Conservation (phyloP, 2,797 vertebrate species). For the Synaphobranchus kaupii region DNA sequence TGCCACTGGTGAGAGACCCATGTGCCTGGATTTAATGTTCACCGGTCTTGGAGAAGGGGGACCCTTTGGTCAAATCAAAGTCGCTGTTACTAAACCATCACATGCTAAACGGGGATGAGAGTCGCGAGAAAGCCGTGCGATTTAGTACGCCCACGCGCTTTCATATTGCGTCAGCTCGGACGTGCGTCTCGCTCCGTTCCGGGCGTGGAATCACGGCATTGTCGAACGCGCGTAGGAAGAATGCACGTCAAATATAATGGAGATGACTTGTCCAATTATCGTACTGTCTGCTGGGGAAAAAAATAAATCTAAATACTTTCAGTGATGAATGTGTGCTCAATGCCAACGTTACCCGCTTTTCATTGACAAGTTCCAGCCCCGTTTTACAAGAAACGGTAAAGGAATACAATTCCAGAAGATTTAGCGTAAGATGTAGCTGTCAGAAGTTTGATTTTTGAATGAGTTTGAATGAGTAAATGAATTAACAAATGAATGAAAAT, state of each 20-base stretch:
- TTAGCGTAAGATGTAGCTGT: not conserved
- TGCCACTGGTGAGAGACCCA: not conserved
- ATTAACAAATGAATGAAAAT: not conserved
- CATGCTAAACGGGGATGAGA: not conserved
- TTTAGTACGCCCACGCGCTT: not conserved
- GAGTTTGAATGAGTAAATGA: no score
- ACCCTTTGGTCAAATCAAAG: not conserved
- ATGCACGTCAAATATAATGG: not conserved
- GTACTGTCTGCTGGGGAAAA: not conserved
- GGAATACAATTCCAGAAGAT: not conserved
- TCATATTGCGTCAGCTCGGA: not conserved
- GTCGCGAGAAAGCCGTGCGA: not conserved
- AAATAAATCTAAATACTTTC: not conserved
- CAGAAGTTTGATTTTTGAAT: not conserved
- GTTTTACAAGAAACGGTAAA: not conserved
- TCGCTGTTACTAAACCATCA: not conserved
- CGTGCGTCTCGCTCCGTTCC: not conserved
- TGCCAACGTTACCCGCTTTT: not conserved
- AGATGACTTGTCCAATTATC: slow-evolving; percentile 1
- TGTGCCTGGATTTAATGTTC: not conserved
- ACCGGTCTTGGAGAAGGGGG: not conserved
- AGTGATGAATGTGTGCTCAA: not conserved
- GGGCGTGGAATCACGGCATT: not conserved
- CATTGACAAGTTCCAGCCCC: not conserved
- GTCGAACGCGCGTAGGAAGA: not conserved